These are phyloP conservation scores for Habropoda laboriosa DNA, from an alignment of 1,140 invertebrate genomes.

Conservation along the genomic window DNA sequence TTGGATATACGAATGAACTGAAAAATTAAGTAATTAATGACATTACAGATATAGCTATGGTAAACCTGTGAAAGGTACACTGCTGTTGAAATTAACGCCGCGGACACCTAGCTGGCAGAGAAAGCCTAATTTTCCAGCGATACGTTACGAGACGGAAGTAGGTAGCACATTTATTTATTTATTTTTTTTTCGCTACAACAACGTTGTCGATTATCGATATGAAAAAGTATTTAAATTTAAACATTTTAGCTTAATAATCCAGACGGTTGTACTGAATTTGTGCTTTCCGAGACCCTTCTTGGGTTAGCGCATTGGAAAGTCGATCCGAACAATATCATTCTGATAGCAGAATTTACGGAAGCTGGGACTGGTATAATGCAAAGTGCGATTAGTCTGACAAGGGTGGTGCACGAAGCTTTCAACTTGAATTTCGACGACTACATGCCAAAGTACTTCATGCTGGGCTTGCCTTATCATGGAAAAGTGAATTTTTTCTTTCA, in stretches of 20 bases:
- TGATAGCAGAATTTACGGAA: conserved; percentile 85
- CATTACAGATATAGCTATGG: conserved; percentile 87
- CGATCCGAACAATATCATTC: conserved; percentile 79
- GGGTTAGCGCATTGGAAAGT: conserved; percentile 80
- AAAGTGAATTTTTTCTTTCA: conserved; percentile 80
- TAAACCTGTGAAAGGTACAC: conserved; percentile 86
- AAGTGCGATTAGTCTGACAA: conserved; percentile 83
- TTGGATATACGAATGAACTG: too few relatives aligned
- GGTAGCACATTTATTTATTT: neutral
- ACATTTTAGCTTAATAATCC: conserved; percentile 68
- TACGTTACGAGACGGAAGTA: conserved; percentile 77
- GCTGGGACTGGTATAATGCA: conserved; percentile 84
- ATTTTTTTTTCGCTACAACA: too few relatives aligned
- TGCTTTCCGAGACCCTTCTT: conserved; percentile 75
- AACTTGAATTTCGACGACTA: conserved; percentile 83
- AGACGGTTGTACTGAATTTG: conserved; percentile 82
- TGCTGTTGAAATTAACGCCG: conserved; percentile 79
- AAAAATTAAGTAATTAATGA: neutral
- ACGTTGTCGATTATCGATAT: neutral
- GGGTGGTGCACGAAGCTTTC: conserved; percentile 82
- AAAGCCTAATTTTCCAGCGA: conserved; percentile 76
- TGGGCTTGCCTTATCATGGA: conserved; percentile 85
- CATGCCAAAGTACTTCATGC: conserved; percentile 84
- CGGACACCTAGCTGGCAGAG: conserved; percentile 76
- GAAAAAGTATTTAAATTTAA: neutral